Evolutionary conservation across 53 echinoderm and acorn worm genomes (phyloP), one percentile per base, ranked within the genome.

Genomic region (Apostichopus leukothele): DNA sequence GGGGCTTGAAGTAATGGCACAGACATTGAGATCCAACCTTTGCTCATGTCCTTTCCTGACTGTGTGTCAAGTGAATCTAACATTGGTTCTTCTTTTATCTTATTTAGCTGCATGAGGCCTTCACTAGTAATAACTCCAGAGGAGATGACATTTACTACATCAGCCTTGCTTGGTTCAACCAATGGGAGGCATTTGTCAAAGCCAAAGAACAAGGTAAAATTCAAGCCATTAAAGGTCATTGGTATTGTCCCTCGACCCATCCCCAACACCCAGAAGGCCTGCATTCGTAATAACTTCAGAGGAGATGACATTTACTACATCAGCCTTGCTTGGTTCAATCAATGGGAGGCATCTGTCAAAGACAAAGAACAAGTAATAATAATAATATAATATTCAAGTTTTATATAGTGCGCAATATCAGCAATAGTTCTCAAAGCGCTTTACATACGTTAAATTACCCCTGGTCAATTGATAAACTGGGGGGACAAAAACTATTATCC

Each of bases 281-380:
- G 95, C 75, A 94, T 92, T 20, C 87, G 76, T 14, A 92, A 97
- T n/a, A 94, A 91, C 55, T 93, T 94, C 0, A 74, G 83, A 5
- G 79, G 67, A 19, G 90, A 91, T 14, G 89, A 90, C 66, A 90
- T 97, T 27, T 97, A 94, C 89, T 97, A 92, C 90, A 94, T 97
- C 91, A 97, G 97, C 67, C 91, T 97, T 83, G 91, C 95, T 8
- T 97, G 97, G 97, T 97, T 97, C 91, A 95, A 95, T 75, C 86
- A 90, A 25, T 97, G 97, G 97, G 97, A 97, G 75, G 92, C 89
- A 77, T 97, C 94, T 78, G 94, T 97, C 86, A 95, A 97, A 77
- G 95, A 94, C 27, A 97, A 97, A 50, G 92, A 94, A 83, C 90
- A 83, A 73, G 23, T 23, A 23, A 23, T 23, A 23, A 23, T 23